Percentiles rank a stretch among this genome's conserved stretches.
phyloP scores from a whole-genome alignment of 2,113 vertebrate species.

The Porphyrio hochstetteri region DNA sequence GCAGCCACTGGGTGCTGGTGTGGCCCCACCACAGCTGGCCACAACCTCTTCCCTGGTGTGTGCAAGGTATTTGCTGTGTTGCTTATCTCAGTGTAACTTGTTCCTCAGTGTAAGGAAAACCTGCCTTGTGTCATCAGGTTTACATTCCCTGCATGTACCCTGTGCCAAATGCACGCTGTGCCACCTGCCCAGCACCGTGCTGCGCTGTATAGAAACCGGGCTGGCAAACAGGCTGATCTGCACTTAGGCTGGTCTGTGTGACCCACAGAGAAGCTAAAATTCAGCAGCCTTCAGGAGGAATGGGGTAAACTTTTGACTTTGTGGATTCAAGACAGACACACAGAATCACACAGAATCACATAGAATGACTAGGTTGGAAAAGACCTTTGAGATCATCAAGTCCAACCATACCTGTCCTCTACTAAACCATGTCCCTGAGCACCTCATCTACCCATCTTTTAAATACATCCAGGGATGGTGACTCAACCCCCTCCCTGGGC shows the following conservation, averaged over 20 bases:
- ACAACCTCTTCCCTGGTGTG: not conserved
- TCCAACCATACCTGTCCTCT: too few species aligned
- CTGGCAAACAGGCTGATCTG: not conserved
- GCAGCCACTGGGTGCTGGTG: not conserved
- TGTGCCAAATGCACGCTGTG: fast-evolving
- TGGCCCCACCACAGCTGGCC: not conserved
- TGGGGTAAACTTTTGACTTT: not conserved
- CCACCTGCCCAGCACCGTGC: not conserved
- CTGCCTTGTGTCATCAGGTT: not conserved
- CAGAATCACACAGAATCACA: too few species aligned
- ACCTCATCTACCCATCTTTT: too few species aligned
- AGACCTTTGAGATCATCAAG: too few species aligned
- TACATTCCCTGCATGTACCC: fast-evolving
- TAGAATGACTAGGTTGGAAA: too few species aligned
- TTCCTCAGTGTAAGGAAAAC: fast-evolving
- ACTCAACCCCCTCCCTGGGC: too few species aligned
- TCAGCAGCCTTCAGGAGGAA: not conserved
- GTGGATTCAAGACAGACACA: not conserved
- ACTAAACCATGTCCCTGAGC: too few species aligned
- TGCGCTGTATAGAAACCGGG: not conserved
- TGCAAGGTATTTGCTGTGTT: not conserved
- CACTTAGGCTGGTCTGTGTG: not conserved
- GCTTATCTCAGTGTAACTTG: not conserved
- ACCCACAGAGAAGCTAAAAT: not conserved
- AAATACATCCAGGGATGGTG: too few species aligned